These are phyloP conservation scores for Spea bombifrons DNA, from an alignment of 2,113 vertebrate species.

Conservation along the genomic window DNA sequence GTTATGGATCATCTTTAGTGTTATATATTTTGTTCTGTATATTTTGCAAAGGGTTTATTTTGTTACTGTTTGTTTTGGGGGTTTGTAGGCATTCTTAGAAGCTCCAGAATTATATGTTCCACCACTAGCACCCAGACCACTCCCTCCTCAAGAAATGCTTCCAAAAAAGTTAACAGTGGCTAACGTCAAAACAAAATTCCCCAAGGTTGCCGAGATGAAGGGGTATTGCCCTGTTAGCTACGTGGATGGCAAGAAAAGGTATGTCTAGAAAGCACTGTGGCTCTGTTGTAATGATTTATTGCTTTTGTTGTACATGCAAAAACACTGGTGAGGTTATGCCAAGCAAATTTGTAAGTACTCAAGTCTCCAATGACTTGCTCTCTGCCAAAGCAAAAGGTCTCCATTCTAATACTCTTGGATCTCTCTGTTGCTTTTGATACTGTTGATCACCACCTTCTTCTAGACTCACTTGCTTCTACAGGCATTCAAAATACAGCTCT, in stretches of 20 bases:
- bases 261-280: slow-evolving; percentile 34
- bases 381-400: too few species aligned
- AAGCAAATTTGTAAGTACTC: too few species aligned
- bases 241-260: slow-evolving; percentile 84
- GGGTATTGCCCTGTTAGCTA: slow-evolving; percentile 92
- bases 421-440: too few species aligned
- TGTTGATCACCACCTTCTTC: too few species aligned
- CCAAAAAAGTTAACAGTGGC: slow-evolving; percentile 72
- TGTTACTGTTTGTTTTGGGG: background rate
- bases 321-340: too few species aligned
- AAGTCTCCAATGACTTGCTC: too few species aligned
- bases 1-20: too few species aligned
- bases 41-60: background rate
- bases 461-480: too few species aligned
- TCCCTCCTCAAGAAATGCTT: slow-evolving; percentile 72
- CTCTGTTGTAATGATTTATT: background rate
- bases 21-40: too few species aligned
- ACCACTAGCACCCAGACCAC: slow-evolving; percentile 71
- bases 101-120: slow-evolving; percentile 78
- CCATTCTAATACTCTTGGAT: too few species aligned
- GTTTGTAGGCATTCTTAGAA: slow-evolving; percentile 77
- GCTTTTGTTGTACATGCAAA: too few species aligned
- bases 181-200: slow-evolving; percentile 78
- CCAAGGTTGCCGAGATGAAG: slow-evolving; percentile 77
- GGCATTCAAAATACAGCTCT: too few species aligned